phyloP scores from a whole-genome alignment of 2,113 vertebrate species.

The Micronisus gabar region DNA sequence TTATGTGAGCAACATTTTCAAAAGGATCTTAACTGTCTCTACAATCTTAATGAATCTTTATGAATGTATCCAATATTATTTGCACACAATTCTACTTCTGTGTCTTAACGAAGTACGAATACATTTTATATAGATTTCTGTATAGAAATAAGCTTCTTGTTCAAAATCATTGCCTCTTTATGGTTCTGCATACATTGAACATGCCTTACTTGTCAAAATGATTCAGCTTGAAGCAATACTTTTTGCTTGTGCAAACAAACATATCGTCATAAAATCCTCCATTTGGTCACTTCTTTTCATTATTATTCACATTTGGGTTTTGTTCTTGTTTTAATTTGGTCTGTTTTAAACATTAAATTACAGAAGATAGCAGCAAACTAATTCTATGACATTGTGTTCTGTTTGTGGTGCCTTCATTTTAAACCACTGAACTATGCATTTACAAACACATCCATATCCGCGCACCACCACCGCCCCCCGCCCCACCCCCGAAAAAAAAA shows the following conservation, averaged over 20 bases:
- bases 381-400: not conserved
- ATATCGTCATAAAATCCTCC: not conserved
- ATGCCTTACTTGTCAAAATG: not conserved
- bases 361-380: not conserved
- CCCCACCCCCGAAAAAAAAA: too few relatives aligned
- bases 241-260: not conserved
- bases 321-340: not conserved
- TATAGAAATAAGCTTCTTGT: not conserved
- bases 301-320: not conserved
- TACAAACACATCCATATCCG: not conserved
- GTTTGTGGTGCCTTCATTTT: not conserved
- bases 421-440: not conserved
- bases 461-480: fast-evolving
- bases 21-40: not conserved
- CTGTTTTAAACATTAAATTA: not conserved
- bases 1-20: not conserved
- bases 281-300: not conserved
- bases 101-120: not conserved
- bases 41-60: not conserved
- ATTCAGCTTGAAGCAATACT: not conserved
- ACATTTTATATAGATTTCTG: not conserved
- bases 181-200: not conserved
- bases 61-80: not conserved
- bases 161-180: not conserved
- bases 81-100: not conserved